Conservation (phyloP, 1,140 invertebrate genomes). For the Pachyrhynchus sulphureomaculatus region DNA sequence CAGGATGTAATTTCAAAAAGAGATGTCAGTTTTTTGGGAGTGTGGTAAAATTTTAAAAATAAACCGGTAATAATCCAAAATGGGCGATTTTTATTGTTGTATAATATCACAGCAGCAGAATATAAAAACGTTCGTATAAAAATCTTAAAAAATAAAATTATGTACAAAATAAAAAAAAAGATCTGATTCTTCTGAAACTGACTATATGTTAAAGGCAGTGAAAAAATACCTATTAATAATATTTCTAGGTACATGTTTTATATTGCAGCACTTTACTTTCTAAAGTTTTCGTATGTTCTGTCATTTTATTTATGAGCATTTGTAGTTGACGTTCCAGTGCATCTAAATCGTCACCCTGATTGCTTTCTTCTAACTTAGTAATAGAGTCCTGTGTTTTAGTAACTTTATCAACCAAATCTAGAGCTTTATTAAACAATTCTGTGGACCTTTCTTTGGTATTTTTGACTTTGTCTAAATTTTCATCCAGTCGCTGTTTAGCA, state of each 20-base stretch:
- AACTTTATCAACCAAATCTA: constrained; percentile 42
- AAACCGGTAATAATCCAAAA: constrained; percentile 2
- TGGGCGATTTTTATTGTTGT: constrained; percentile 4
- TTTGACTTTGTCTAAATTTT: constrained; percentile 42
- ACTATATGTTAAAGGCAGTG: constrained; percentile 7
- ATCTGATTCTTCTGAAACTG: constrained; percentile 12
- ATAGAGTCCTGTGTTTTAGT: constrained; percentile 40
- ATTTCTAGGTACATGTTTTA: constrained; percentile 41
- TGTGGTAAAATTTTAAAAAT: background rate
- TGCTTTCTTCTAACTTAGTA: constrained; percentile 48
- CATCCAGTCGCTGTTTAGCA: constrained; percentile 35
- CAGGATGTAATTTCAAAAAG: background rate
- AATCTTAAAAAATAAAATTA: constrained; percentile 3
- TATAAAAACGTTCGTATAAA: constrained; percentile 3
- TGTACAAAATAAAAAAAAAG: background rate
- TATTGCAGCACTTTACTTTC: constrained; percentile 42
- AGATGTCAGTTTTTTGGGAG: background rate
- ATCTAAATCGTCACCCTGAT: constrained; percentile 46
- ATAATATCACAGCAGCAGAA: constrained; percentile 26
- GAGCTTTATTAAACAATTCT: constrained; percentile 42
- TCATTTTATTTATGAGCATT: constrained; percentile 50
- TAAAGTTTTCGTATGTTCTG: constrained; percentile 34
- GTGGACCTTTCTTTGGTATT: constrained; percentile 42
- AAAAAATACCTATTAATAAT: background rate
- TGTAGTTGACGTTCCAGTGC: constrained; percentile 46